phyloP scores from a whole-genome alignment of 1,140 invertebrate species.

The Dinothrombium tinctorium region DNA sequence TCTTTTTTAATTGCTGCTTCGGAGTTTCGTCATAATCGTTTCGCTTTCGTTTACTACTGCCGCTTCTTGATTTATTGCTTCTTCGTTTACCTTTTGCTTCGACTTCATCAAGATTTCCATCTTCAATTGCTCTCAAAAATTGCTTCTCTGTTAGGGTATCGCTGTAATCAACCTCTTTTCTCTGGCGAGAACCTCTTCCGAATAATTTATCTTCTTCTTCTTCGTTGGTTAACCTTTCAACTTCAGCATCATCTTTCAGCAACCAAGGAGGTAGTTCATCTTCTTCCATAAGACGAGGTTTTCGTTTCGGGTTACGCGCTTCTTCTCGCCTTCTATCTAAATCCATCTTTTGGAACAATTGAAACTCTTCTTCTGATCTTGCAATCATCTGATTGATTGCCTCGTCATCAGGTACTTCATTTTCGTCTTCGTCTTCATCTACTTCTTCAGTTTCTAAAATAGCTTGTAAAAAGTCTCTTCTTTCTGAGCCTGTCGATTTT shows the following conservation, averaged over 20 bases:
- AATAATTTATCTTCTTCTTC: slow-evolving; percentile 45
- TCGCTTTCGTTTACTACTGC: slow-evolving; percentile 13
- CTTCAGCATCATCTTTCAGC: slow-evolving; percentile 72
- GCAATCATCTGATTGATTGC: slow-evolving; percentile 98
- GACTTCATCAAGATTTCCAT: slow-evolving; percentile 35
- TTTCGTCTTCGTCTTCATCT: slow-evolving; percentile 86
- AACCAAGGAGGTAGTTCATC: slow-evolving; percentile 83
- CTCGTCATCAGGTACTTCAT: slow-evolving; percentile 96
- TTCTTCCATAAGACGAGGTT: slow-evolving; percentile 73
- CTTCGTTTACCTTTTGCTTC: slow-evolving; percentile 32
- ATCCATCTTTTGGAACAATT: slow-evolving; percentile 80
- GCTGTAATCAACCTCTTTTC: slow-evolving; percentile 93
- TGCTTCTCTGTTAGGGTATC: slow-evolving; percentile 89
- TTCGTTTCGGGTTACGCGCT: slow-evolving; percentile 41
- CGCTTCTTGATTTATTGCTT: not conserved
- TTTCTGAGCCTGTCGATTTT: slow-evolving; percentile 82
- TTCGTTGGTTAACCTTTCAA: slow-evolving; percentile 38
- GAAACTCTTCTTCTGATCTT: slow-evolving; percentile 75
- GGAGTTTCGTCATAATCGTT: slow-evolving; percentile 16
- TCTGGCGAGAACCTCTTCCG: slow-evolving; percentile 68
- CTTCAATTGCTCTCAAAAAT: slow-evolving; percentile 57
- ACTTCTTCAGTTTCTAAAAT: slow-evolving; percentile 80
- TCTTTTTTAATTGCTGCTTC: slow-evolving; percentile 25
- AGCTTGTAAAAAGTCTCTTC: slow-evolving; percentile 78
- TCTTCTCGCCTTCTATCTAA: slow-evolving; percentile 65